Evolutionary conservation across 2,888 invertebrate species (phyloP), one percentile per base, ranked within the genome.

Genomic region (Macaria notata): DNA sequence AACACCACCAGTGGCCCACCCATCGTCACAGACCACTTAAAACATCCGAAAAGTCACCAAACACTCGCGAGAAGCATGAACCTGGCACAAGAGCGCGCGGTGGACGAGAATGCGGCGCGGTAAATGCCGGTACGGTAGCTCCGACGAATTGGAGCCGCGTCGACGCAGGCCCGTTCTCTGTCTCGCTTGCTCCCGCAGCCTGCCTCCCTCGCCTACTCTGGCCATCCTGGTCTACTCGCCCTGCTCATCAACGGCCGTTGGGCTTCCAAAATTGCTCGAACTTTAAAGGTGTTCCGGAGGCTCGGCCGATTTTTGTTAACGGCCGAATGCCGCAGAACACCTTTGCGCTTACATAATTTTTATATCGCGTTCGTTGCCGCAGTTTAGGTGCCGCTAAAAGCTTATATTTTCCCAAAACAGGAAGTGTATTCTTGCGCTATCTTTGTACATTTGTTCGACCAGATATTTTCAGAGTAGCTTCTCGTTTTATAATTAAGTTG

Each of bases 31-130:
- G 66, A 66, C 65, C 71, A 72, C 75, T 66, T 36, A 69, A 63
- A 78, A 72, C 77, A 79, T 83, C 80, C 81, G 74, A 69, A 72
- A 76, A 69, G 75, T 77, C 80, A 83, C 82, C 36, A 51, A 58
- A 75, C 86, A 88, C 88, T 80, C 87, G 84, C 88, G 87, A 58
- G 63, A 74, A 65, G 72, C 85, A 86, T 86, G 68, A 71, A 71
- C 62, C 46, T 39, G 19, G 62, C 57, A 67, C 54, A 47, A 57
- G 60, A 62, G 66, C 86, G 85, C 77, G 80, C 78, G 75, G 58
- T 67, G 69, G 61, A 62, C 63, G 61, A 70, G 73, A 78, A 76
- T 76, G 82, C 83, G 78, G 76, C 79, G 72, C 79, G 78, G 67
- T 80, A 79, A 85, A 84, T 88, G 86, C 83, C 86, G 86, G 78